These are phyloP conservation scores for Ornithorhynchus anatinus DNA, from an alignment of 2,113 vertebrate genomes.

Conservation along the genomic window DNA sequence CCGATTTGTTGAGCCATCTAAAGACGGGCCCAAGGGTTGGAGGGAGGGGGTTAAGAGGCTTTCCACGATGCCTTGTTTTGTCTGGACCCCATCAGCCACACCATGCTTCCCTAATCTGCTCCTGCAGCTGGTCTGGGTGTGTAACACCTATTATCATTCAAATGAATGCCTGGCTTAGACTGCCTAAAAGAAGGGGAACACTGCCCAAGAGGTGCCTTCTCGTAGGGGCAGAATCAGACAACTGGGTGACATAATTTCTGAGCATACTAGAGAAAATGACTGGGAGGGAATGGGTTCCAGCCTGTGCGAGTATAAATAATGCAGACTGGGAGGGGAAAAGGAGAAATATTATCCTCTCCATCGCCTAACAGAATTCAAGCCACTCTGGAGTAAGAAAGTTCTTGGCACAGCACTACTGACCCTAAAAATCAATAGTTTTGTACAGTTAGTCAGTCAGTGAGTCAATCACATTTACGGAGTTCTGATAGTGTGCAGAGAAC, in stretches of 20 bases:
- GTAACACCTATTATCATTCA: not conserved
- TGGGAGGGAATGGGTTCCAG: too few species aligned
- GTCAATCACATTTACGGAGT: too few species aligned
- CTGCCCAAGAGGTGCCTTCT: too few species aligned
- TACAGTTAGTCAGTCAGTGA: too few species aligned
- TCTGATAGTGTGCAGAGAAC: too few species aligned
- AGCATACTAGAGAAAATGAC: too few species aligned
- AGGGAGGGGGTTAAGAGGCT: not conserved
- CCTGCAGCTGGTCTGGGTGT: not conserved
- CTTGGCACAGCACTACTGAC: not conserved
- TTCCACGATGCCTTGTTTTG: not conserved
- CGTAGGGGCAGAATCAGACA: too few species aligned
- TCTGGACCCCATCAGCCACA: too few species aligned
- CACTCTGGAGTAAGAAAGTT: not conserved
- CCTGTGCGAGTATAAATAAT: too few species aligned
- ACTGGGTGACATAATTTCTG: too few species aligned
- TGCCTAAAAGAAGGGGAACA: not conserved
- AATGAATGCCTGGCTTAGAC: not conserved
- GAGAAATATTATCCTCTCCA: not conserved
- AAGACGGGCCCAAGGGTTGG: not conserved
- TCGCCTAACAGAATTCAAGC: not conserved
- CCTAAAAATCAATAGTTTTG: too few species aligned
- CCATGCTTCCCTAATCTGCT: not conserved
- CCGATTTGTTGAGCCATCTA: conserved; percentile 27
- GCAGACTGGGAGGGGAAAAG: not conserved